Percentiles rank a stretch among this genome's conserved stretches.
Evolutionary conservation across 2,888 invertebrate species (phyloP).

Genomic region (Panopea generosa): DNA sequence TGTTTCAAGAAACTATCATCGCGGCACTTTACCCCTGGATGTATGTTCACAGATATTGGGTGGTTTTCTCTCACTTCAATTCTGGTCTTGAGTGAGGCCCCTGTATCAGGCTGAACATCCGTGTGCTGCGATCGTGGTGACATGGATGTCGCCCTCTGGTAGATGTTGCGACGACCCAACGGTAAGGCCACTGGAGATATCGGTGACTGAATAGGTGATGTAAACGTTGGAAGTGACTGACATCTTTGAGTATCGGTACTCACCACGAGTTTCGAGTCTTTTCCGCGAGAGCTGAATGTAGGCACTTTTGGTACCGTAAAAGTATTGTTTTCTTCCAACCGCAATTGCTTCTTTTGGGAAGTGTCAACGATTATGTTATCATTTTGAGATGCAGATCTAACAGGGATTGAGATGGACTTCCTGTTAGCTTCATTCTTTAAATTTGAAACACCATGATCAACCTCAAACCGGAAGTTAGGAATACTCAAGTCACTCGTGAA

Average conservation of each 20-base stretch:
- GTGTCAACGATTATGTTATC: too few species aligned
- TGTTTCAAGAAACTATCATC: neutral
- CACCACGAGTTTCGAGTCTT: constrained; percentile 7
- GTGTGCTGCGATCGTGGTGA: constrained; percentile 39
- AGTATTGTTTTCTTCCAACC: constrained; percentile 26
- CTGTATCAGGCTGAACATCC: constrained; percentile 10
- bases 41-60: constrained; percentile 32
- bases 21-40: constrained; percentile 4
- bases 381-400: too few species aligned
- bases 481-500: neutral
- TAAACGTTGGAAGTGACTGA: constrained; percentile 36
- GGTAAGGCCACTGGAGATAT: constrained; percentile 27
- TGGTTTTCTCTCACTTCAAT: constrained; percentile 39
- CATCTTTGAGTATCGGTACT: constrained; percentile 16
- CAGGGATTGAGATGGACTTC: too few species aligned
- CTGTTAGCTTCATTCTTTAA: too few species aligned
- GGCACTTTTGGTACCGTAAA: constrained; percentile 60
- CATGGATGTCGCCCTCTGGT: constrained; percentile 52
- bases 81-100: constrained; percentile 13
- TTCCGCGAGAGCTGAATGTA: constrained; percentile 20
- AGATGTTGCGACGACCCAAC: constrained; percentile 19
- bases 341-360: too few species aligned
- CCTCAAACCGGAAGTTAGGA: constrained; percentile 39
- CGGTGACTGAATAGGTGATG: constrained; percentile 41
- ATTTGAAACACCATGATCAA: constrained; percentile 3